These are phyloP conservation scores for Rynchops niger DNA, from an alignment of 2,113 vertebrate species.

Conservation along the genomic window DNA sequence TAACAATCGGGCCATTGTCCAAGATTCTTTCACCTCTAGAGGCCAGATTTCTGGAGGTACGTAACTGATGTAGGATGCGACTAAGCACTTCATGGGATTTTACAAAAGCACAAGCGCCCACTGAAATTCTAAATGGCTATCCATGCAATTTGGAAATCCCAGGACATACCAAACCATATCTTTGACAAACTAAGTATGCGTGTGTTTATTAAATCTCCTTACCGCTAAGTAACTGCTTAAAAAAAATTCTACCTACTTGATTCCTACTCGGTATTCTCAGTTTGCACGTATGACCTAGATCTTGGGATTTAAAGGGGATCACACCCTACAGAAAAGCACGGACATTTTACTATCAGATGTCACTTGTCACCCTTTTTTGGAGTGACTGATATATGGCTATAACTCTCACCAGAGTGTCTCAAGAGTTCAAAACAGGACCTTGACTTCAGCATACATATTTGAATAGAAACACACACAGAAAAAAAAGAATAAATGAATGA, in stretches of 20 bases:
- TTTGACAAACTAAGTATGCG: background rate
- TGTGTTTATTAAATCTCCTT: background rate
- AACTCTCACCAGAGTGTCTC: background rate
- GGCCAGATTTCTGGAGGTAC: background rate
- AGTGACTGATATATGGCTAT: background rate
- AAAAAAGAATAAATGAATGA: background rate
- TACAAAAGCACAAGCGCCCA: background rate
- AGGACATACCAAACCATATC: background rate
- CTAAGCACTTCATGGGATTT: background rate
- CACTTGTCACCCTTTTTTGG: background rate
- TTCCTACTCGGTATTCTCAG: background rate
- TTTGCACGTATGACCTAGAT: background rate
- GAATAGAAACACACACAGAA: background rate
- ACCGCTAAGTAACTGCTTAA: background rate
- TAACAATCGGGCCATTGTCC: slow-evolving; percentile 37
- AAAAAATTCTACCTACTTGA: background rate
- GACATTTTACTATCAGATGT: background rate
- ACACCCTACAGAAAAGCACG: background rate
- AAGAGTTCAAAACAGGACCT: background rate
- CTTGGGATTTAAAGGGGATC: background rate
- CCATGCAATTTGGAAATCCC: background rate
- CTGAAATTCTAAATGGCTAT: background rate
- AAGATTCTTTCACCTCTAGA: slow-evolving; percentile 19
- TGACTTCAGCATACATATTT: background rate
- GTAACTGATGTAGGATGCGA: background rate